Evolutionary conservation across 2,888 invertebrate species (phyloP), one percentile per base, ranked within the genome.

Genomic region (Drosophila phalerata): DNA sequence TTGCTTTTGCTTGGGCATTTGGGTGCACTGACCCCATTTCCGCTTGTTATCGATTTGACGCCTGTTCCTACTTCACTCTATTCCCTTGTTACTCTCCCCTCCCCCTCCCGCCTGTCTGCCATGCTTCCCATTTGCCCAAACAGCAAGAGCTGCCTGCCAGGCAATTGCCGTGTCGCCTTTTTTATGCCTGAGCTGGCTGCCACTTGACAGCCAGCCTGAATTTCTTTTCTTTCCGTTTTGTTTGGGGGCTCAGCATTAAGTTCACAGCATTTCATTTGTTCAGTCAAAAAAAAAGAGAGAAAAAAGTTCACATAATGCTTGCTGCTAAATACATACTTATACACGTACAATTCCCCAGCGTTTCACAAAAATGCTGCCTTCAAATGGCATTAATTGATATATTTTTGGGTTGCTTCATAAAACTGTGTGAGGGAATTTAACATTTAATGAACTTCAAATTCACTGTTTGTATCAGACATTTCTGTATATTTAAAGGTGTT

Each of bases 11-110:
- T 75, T 85, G 89, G 86, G 72, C 81, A 81, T 88, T 80, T 73
- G 87, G 87, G 88, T 88, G 84, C 84, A 88, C 67, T 84, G 84
- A 85, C 89, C 89, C 84, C 87, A 84, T 88, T 85, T 85, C 84
- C 87, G 82, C 89, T 88, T 84, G 87, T 88, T 85, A 85, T 85
- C 84, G 84, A 85, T 85, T 85, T 86, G 88, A 86, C 64, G 84
- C 81, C 49, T 56, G 55, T 67, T 64, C 17, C 45, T 32, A 34
- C 43, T 17, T 32, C 30, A 37, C 49, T 40, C 22, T 15, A 10
- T n/a, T 32, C 9, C 40, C 65, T 40, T 22, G 38, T 37, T 51
- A 4, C 40, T 1, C 15, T 10, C 0, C 11, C 40, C 58, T n/a
- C 43, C 13, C 3, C 3, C 19, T 6, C 8, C 22, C 47, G 30